A percentile compares a stretch with the other conserved stretches of the same genome.
Conservation (phyloP, 2,797 vertebrate genomes). For the Podargus strigoides region DNA sequence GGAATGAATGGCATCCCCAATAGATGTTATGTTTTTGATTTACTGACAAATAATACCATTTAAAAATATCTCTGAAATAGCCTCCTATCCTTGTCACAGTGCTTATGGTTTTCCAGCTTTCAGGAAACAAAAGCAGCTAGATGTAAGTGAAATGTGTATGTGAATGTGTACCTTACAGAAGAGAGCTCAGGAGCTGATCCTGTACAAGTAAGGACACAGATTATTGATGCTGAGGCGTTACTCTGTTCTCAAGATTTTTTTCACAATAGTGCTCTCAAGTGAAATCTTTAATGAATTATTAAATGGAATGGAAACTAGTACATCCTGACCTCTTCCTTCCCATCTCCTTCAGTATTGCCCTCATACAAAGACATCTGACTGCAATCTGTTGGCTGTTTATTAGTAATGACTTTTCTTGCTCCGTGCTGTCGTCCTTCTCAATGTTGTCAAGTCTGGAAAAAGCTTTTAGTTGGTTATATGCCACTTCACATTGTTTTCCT, state of each 20-base stretch:
- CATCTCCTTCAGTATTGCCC: neutral
- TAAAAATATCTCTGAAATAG: neutral
- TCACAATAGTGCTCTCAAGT: neutral
- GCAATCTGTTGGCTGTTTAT: neutral
- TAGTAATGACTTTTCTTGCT: neutral
- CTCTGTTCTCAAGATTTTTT: neutral
- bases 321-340: neutral
- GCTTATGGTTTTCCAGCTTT: neutral
- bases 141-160: neutral
- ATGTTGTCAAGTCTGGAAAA: neutral
- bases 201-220: neutral
- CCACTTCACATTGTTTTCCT: neutral
- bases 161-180: neutral
- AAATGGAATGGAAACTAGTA: neutral
- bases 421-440: neutral
- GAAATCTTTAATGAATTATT: neutral
- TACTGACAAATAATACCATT: neutral
- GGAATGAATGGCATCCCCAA: neutral
- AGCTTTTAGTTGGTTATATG: neutral
- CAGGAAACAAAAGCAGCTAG: neutral
- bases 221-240: neutral
- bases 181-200: neutral
- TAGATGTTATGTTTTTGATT: neutral
- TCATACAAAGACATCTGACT: neutral
- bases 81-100: neutral